These are phyloP conservation scores for Drosophila sordidula DNA, from an alignment of 2,888 invertebrate genomes.

Conservation along the genomic window DNA sequence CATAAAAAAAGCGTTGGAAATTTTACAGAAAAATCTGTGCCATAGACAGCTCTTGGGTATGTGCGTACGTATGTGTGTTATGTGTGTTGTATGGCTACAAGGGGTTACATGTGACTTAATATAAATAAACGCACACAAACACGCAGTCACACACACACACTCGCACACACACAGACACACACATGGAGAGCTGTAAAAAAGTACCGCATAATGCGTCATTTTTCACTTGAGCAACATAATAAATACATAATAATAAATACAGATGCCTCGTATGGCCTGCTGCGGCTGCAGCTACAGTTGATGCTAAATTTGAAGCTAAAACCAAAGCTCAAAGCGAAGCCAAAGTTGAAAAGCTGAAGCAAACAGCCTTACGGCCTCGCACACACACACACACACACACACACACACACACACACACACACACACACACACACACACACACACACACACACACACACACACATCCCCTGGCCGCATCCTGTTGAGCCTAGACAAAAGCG, in stretches of 20 bases:
- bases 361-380: slow-evolving; percentile 41
- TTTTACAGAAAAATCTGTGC: slow-evolving; percentile 60
- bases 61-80: slow-evolving; percentile 8
- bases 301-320: slow-evolving; percentile 27
- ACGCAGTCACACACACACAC: slow-evolving; percentile 10
- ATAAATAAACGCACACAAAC: slow-evolving; percentile 23
- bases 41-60: slow-evolving; percentile 50
- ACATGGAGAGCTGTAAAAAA: slow-evolving; percentile 28
- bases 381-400: slow-evolving; percentile 31
- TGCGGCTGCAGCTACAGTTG: slow-evolving; percentile 18
- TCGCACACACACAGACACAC: not conserved
- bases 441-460: slow-evolving; percentile 9
- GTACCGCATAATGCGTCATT: slow-evolving; percentile 66
- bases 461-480: slow-evolving; percentile 51
- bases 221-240: slow-evolving; percentile 69
- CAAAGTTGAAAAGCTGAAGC: slow-evolving; percentile 42
- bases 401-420: slow-evolving; percentile 9
- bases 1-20: slow-evolving; percentile 36
- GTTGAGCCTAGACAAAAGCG: slow-evolving; percentile 66
- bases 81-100: slow-evolving; percentile 34
- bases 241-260: slow-evolving; percentile 38
- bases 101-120: slow-evolving; percentile 51
- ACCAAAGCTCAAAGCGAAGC: slow-evolving; percentile 28
- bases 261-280: slow-evolving; percentile 10
- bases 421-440: slow-evolving; percentile 40